phyloP scores from a whole-genome alignment of 1,140 invertebrate genomes.

The Xylocopa sonorina region DNA sequence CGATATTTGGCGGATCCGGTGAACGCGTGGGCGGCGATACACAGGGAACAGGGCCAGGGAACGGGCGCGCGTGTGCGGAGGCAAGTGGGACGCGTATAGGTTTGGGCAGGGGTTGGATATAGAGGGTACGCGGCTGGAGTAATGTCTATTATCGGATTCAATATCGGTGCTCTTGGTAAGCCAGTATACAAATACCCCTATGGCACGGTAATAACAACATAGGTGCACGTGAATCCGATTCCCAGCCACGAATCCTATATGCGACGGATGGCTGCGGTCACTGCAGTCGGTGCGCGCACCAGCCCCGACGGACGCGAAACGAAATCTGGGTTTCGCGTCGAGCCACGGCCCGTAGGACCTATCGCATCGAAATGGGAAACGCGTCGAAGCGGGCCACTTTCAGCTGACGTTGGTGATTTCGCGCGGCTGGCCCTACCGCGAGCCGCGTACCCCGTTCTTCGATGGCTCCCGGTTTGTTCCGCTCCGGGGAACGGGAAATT shows the following conservation, averaged over 20 bases:
- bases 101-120: conserved; percentile 18
- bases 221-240: conserved; percentile 77
- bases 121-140: conserved; percentile 58
- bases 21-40: conserved; percentile 24
- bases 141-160: conserved; percentile 82
- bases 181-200: conserved; percentile 81
- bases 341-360: conserved; percentile 3
- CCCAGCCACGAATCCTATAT: conserved; percentile 70
- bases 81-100: conserved; percentile 14
- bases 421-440: background rate
- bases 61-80: background rate
- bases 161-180: conserved; percentile 81
- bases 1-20: conserved; percentile 62
- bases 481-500: background rate
- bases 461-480: background rate
- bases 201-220: conserved; percentile 80
- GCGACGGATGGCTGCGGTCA: conserved; percentile 74
- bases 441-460: background rate
- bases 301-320: conserved; percentile 38
- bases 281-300: conserved; percentile 51
- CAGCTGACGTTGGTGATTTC: background rate
- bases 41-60: background rate
- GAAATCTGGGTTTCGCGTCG: conserved; percentile 57
- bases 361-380: conserved; percentile 40
- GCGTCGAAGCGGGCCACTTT: conserved; percentile 32